Conservation (phyloP, 1,140 invertebrate species). For the Drosophila lacteicornis region DNA sequence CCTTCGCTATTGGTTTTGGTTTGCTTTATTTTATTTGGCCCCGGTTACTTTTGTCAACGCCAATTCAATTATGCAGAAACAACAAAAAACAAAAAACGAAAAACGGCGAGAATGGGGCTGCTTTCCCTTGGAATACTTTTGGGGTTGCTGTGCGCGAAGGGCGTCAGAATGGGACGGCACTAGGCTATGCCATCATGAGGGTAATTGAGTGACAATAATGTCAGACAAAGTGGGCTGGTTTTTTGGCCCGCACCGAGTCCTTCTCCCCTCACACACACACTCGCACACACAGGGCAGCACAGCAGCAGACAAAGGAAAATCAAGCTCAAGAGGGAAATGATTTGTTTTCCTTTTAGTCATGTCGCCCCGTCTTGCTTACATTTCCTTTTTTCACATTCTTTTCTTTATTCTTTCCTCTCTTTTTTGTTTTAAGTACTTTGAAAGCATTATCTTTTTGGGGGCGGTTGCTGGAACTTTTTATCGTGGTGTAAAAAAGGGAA, state of each 20-base stretch:
- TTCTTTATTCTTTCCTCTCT: slow-evolving; percentile 44
- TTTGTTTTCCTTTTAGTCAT: slow-evolving; percentile 78
- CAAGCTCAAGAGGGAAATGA: slow-evolving; percentile 84
- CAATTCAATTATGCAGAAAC: slow-evolving; percentile 80
- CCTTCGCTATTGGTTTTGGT: slow-evolving; percentile 4
- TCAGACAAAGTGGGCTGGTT: slow-evolving; percentile 78
- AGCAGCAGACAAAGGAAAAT: slow-evolving; percentile 60
- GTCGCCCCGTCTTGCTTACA: slow-evolving; percentile 49
- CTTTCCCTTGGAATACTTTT: slow-evolving; percentile 41
- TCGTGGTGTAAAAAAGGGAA: slow-evolving; percentile 35
- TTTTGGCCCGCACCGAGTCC: slow-evolving; percentile 35
- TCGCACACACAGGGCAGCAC: slow-evolving; percentile 8
- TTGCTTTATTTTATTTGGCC: slow-evolving; percentile 28
- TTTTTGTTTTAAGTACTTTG: slow-evolving; percentile 31
- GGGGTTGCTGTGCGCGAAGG: slow-evolving; percentile 56
- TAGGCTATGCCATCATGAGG: slow-evolving; percentile 72
- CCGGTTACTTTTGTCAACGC: slow-evolving; percentile 74
- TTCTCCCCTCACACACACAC: slow-evolving; percentile 13
- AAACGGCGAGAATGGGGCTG: slow-evolving; percentile 50
- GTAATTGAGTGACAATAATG: slow-evolving; percentile 85
- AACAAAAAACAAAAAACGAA: slow-evolving; percentile 51
- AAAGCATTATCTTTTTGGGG: slow-evolving; percentile 61
- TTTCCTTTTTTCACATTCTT: slow-evolving; percentile 48
- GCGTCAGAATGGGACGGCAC: slow-evolving; percentile 40
- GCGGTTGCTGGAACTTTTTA: slow-evolving; percentile 43